These are phyloP conservation scores for Porphyrio hochstetteri DNA, from an alignment of 2,113 vertebrate species.

Conservation along the genomic window DNA sequence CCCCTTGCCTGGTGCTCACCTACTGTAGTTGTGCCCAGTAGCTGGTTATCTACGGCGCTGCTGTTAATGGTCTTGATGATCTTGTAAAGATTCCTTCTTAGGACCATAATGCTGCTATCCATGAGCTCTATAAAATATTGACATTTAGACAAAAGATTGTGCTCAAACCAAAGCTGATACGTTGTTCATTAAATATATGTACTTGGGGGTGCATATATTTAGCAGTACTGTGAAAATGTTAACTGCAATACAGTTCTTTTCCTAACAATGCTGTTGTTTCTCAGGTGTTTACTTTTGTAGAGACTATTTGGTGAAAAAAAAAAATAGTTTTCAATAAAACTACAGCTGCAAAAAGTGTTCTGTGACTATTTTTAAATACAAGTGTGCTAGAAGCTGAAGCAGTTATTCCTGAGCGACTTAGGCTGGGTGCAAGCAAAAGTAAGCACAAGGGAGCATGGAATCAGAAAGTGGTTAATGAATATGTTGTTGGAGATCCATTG, in stretches of 20 bases:
- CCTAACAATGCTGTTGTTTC: background rate
- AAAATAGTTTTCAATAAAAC: conserved; percentile 43
- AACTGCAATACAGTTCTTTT: background rate
- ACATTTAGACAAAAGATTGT: background rate
- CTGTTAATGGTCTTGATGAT: background rate
- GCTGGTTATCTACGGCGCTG: background rate
- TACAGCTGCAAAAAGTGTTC: background rate
- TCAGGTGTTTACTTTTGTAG: background rate
- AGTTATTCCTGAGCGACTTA: rapidly evolving
- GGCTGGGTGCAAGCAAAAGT: background rate
- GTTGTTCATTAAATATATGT: background rate
- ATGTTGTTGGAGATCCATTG: background rate
- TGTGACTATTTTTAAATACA: background rate
- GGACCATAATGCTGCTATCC: background rate
- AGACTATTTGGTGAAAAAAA: background rate
- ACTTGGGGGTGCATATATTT: background rate
- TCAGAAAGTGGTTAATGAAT: rapidly evolving
- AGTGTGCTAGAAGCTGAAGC: background rate
- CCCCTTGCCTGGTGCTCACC: background rate
- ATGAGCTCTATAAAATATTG: background rate
- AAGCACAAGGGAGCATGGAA: background rate
- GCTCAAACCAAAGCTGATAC: background rate
- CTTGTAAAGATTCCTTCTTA: background rate
- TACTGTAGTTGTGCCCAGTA: background rate
- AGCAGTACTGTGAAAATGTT: background rate